phyloP scores from a whole-genome alignment of 1,140 invertebrate species.

The Pantala flavescens region DNA sequence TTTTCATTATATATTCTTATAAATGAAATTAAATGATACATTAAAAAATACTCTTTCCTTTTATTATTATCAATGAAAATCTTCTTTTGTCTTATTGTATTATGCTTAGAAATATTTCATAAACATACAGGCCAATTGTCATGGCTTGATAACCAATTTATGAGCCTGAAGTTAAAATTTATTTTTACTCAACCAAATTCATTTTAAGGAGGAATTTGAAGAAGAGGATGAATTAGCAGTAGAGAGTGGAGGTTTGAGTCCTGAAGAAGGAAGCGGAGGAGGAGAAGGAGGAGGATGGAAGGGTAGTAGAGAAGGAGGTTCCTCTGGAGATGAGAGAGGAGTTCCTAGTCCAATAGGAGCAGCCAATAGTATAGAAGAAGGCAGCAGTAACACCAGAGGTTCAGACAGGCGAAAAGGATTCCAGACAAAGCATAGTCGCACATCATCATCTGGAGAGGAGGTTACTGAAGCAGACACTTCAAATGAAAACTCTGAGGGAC shows the following conservation, averaged over 20 bases:
- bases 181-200: too few relatives aligned
- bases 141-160: too few relatives aligned
- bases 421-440: not conserved
- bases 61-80: too few relatives aligned
- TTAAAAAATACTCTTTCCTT: too few relatives aligned
- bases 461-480: not conserved
- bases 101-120: too few relatives aligned
- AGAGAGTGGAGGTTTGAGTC: not conserved
- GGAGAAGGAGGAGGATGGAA: not conserved
- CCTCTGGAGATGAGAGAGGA: not conserved
- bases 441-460: not conserved
- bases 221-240: not conserved
- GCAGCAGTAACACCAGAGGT: not conserved
- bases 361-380: not conserved
- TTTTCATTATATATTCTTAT: too few relatives aligned
- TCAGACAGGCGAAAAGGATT: not conserved
- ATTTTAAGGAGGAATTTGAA: not conserved
- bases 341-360: not conserved
- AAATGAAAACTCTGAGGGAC: not conserved
- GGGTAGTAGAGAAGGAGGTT: not conserved
- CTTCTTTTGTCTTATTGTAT: too few relatives aligned
- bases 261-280: not conserved
- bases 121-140: too few relatives aligned
- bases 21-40: too few relatives aligned
- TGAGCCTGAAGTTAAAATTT: too few relatives aligned